A percentile compares a stretch with the other conserved stretches of the same genome.
These are phyloP conservation scores for Sipunculus nudus DNA, from an alignment of 2,888 invertebrate genomes.

Conservation along the genomic window DNA sequence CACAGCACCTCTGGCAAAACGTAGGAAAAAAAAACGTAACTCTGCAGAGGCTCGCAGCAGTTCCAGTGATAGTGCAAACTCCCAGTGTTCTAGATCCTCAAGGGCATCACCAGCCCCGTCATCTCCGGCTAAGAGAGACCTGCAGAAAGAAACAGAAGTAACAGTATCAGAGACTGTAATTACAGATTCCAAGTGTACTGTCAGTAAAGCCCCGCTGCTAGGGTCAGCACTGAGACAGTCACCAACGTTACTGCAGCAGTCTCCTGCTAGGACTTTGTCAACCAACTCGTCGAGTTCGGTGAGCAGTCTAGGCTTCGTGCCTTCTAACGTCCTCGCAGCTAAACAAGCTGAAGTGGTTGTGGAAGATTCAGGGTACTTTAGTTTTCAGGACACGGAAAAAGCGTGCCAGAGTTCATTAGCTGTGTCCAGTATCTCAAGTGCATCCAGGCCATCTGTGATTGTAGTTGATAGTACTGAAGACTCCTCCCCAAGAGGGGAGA, in stretches of 20 bases:
- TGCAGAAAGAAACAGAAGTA: no score
- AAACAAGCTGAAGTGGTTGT: background rate
- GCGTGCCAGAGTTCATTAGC: no score
- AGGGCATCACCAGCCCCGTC: slow-evolving; percentile 19
- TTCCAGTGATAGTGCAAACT: slow-evolving; percentile 57
- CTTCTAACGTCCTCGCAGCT: slow-evolving; percentile 19
- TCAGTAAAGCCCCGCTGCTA: no score
- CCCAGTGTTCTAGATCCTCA: slow-evolving; percentile 43
- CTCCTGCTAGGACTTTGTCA: slow-evolving; percentile 26
- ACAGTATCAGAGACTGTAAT: no score
- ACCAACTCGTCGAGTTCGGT: slow-evolving; percentile 46
- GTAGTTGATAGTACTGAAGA: no score
- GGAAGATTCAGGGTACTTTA: slow-evolving; percentile 27
- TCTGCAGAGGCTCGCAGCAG: slow-evolving; percentile 52
- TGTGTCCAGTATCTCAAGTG: no score
- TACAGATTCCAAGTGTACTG: no score
- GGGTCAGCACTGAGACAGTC: no score
- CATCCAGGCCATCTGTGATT: no score
- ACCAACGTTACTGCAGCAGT: no score
- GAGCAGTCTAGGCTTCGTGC: slow-evolving; percentile 55
- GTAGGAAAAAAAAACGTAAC: slow-evolving; percentile 73
- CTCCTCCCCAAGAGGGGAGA: no score
- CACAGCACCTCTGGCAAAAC: slow-evolving; percentile 77
- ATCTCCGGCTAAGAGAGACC: no score
- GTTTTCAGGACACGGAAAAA: slow-evolving; percentile 26